Evolutionary conservation across 2,888 invertebrate species (phyloP), one percentile per base, ranked within the genome.

Genomic region (Andricus quercusramuli): DNA sequence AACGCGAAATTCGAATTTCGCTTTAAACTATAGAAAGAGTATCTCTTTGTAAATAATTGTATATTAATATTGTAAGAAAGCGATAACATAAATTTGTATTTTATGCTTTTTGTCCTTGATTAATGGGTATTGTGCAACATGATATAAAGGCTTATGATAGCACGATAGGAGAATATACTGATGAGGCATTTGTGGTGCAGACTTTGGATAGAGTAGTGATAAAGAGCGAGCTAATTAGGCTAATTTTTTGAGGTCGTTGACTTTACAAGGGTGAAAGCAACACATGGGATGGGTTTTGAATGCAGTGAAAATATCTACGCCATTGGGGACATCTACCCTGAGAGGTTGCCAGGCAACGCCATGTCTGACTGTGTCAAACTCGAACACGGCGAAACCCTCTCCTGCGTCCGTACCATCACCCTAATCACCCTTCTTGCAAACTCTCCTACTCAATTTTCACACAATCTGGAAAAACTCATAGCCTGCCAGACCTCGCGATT

Each of bases 331-430:
- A 85, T 86, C 85, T 89, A 89, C 90, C 89, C 90, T 89, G 88
- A 86, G 84, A 88, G 88, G 91, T 91, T 91, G 91, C 91, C 89
- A 88, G 82, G 91, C 91, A 91, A 91, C 91, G 86, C 88, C 85
- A 88, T 83, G 88, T 90, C 92, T 90, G 88, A 91, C 91, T 91
- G 91, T 91, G 91, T 91, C 91, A 91, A 91, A 91, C 90, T 90
- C 87, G 86, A 90, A 86, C 86, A 86, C 84, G 85, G 84, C 83
- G 84, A 80, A 85, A 78, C 76, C 66, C 78, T 76, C 74, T 65
- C 81, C 79, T 62, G 78, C 76, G 65, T 77, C 76, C 78, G 78
- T 77, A 80, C 80, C 79, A 77, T 79, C 81, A 82, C 84, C 81
- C 79, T 64, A 79, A 78, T 78, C 80, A 80, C 80, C 82, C 74